Percentiles rank a stretch among this genome's conserved stretches.
These are phyloP conservation scores for Semaprochilodus insignis DNA, from an alignment of 2,797 vertebrate genomes.

Conservation along the genomic window DNA sequence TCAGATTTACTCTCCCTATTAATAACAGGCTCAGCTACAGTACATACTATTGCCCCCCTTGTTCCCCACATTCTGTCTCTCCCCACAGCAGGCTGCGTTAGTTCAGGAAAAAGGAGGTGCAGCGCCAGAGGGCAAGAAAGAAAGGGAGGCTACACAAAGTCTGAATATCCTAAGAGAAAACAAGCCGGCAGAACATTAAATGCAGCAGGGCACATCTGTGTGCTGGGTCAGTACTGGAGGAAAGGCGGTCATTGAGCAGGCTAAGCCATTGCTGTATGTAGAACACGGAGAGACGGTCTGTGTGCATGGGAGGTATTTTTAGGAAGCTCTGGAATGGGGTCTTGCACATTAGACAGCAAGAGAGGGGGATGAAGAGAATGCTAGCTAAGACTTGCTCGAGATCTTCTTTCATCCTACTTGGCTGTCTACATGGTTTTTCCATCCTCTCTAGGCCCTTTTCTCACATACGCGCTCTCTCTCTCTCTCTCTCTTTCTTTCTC, in stretches of 20 bases:
- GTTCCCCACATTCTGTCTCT: slow-evolving; percentile 20
- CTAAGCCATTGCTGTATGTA: slow-evolving; percentile 16
- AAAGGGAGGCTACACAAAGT: not conserved
- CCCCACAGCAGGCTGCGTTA: slow-evolving; percentile 16
- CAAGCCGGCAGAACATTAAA: not conserved
- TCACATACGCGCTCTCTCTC: slow-evolving; percentile 23
- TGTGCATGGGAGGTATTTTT: slow-evolving; percentile 46
- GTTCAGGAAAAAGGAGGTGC: slow-evolving; percentile 4
- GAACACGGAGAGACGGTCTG: slow-evolving; percentile 10
- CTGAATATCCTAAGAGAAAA: slow-evolving; percentile 17
- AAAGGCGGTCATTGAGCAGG: not conserved
- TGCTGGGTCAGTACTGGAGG: slow-evolving; percentile 4
- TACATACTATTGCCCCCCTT: slow-evolving; percentile 11
- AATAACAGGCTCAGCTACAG: slow-evolving; percentile 38
- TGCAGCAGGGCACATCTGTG: not conserved
- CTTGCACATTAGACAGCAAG: slow-evolving; percentile 24
- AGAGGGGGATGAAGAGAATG: slow-evolving; percentile 32
- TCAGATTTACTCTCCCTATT: slow-evolving; percentile 35
- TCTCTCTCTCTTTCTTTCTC: slow-evolving; percentile 31
- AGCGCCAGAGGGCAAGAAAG: not conserved
- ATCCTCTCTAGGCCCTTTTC: slow-evolving; percentile 24
- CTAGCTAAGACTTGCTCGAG: slow-evolving; percentile 30
- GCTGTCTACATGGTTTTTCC: slow-evolving; percentile 29
- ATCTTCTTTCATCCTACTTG: slow-evolving; percentile 34
- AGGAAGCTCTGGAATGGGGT: slow-evolving; percentile 35